These are phyloP conservation scores for Tragelaphus strepsiceros DNA, from an alignment of 2,113 vertebrate genomes.

Conservation along the genomic window DNA sequence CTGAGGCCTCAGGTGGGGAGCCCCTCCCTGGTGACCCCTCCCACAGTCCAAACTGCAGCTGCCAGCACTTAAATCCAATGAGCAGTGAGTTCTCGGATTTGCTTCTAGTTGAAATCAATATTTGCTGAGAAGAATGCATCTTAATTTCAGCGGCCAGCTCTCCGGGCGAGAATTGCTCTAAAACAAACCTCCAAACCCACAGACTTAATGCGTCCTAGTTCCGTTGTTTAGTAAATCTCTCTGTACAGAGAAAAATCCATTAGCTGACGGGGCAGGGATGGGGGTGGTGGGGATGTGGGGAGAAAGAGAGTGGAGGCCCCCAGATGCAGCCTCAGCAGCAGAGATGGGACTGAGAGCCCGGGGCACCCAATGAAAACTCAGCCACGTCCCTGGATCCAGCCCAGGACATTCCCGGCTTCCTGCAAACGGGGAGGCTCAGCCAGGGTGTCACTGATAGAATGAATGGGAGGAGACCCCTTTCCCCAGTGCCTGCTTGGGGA, in stretches of 20 bases:
- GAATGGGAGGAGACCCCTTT: slow-evolving; percentile 2
- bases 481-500: background rate
- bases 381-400: background rate
- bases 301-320: background rate
- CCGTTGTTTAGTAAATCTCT: slow-evolving; percentile 75
- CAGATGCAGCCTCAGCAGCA: background rate
- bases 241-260: slow-evolving; percentile 63
- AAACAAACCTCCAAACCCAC: slow-evolving; percentile 67
- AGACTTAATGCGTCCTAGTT: slow-evolving; percentile 71
- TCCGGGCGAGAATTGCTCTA: slow-evolving; percentile 57
- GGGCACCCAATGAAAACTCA: background rate
- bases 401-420: background rate
- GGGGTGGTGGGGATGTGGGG: background rate
- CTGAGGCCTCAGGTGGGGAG: background rate
- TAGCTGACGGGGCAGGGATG: slow-evolving; percentile 36
- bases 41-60: background rate
- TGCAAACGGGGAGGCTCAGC: background rate
- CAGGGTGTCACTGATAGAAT: background rate
- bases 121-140: slow-evolving; percentile 73
- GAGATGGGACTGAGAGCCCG: background rate
- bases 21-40: background rate
- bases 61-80: slow-evolving; percentile 27
- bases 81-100: slow-evolving; percentile 62
- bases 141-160: slow-evolving; percentile 68
- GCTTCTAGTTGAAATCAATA: slow-evolving; percentile 72